Conservation (phyloP, 2,113 vertebrate genomes). For the Channa maculata region DNA sequence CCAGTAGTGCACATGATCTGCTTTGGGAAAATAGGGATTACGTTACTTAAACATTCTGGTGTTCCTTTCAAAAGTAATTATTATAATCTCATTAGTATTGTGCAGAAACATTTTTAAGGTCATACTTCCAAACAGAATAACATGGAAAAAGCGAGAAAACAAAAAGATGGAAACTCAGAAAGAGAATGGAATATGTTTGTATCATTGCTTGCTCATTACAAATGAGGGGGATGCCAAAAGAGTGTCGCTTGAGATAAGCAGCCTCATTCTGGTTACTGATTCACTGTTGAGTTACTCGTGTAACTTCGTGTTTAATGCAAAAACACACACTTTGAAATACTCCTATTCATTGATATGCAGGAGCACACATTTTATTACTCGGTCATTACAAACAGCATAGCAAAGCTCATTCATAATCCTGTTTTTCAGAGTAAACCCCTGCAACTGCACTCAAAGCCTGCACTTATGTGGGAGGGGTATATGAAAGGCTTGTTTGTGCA, state of each 20-base stretch:
- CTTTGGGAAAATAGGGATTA: constrained; percentile 26
- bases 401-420: constrained; percentile 51
- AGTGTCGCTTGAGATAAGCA: neutral
- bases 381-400: constrained; percentile 15
- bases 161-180: neutral
- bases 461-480: constrained; percentile 21
- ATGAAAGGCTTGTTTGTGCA: constrained; percentile 49
- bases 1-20: constrained; percentile 28
- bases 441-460: constrained; percentile 40
- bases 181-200: neutral
- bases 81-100: constrained; percentile 22
- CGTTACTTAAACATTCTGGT: constrained; percentile 9
- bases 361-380: neutral
- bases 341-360: constrained; percentile 1
- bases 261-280: constrained; percentile 13
- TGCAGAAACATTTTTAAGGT: too few species aligned
- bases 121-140: too few species aligned
- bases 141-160: neutral
- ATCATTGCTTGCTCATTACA: neutral
- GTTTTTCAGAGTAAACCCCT: constrained; percentile 41
- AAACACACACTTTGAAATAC: neutral
- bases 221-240: neutral
- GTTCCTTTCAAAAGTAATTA: constrained; percentile 15
- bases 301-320: neutral
- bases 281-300: constrained; percentile 29